Base-by-base conservation (phyloP, 2,113 vertebrate genomes). In the Anoura caudifer region DNA sequence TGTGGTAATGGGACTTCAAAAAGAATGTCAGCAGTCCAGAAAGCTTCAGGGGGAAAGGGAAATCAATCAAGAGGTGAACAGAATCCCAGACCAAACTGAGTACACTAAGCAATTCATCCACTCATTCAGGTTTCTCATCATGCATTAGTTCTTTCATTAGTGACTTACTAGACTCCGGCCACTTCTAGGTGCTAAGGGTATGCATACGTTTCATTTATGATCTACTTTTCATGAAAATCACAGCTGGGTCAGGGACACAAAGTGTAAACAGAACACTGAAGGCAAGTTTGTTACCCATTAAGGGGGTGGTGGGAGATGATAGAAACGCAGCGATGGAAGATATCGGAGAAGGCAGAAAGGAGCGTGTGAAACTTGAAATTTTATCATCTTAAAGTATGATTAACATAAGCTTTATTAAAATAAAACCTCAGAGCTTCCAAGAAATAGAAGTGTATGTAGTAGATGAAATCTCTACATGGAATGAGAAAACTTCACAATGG, bases 1-100 rank as follows among this genome's bases (percentile, higher is more conserved):
- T 97, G 91, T 94, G 91, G 95, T 95, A 91, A 97, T 93, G 45
- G 82, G 50, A 98, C 97, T 97, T 98, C 97, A 98, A 96, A 97
- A 91, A 86, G 95, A 97, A 95, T 63, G 86, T 96, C 90, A 95
- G 50, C n/a, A 75, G 16, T 97, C 93, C 88, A 97, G 94, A 96
- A 95, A 97, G 91, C 95, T 97, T 72, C 79, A 96, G 97, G 95
- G 86, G 31, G 61, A 94, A 95, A 59, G 82, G 63, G 94, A 95
- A 97, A 97, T 89, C 86, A 85, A 41, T 61, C 20, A 20, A 50
- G 56, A 94, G 50, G 82, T 56, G 61, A 86, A 79, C 9, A 43
- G 84, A 96, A 70, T 82, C 54, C 65, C 61, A 73, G 77, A 94
- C 47, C 77, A 95, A 89, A 88, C 9, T 69, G 45, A 82, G 41